Conservation (phyloP, 2,888 invertebrate genomes). For the Mantis religiosa region DNA sequence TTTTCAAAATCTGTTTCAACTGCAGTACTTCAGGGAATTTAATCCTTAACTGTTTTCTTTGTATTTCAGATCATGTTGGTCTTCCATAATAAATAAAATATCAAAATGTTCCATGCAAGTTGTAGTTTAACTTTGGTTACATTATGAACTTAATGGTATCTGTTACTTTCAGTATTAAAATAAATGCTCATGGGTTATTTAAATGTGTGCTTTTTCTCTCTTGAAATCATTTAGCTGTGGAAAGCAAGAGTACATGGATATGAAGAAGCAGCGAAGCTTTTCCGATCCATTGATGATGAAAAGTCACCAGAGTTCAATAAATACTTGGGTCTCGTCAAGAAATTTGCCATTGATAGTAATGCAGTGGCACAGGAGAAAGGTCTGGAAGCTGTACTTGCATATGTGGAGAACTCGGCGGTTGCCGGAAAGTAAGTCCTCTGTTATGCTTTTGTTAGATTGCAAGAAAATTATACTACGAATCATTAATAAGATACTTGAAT, state of each 20-base stretch:
- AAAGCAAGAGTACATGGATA: constrained; percentile 92
- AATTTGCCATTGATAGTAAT: constrained; percentile 92
- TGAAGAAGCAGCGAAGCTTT: constrained; percentile 86
- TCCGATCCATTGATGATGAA: constrained; percentile 83
- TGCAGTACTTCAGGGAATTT: too few relatives aligned
- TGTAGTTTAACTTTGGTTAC: too few relatives aligned
- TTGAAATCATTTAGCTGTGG: constrained; percentile 61
- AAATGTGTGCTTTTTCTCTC: neutral
- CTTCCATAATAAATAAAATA: too few relatives aligned
- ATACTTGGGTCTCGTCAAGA: constrained; percentile 85
- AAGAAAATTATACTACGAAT: too few relatives aligned
- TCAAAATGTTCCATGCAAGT: too few relatives aligned
- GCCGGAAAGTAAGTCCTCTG: constrained; percentile 65
- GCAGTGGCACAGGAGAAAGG: constrained; percentile 95
- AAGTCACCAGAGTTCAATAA: constrained; percentile 92
- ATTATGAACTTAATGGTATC: too few relatives aligned
- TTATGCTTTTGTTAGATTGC: neutral
- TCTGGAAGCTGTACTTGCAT: constrained; percentile 84
- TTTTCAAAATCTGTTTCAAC: too few relatives aligned
- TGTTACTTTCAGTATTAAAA: too few relatives aligned
- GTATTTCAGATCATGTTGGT: too few relatives aligned
- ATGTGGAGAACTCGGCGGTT: constrained; percentile 82
- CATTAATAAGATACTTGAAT: too few relatives aligned
- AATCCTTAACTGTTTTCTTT: too few relatives aligned
- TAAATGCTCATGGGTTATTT: too few relatives aligned